Evolutionary conservation across 1,140 invertebrate genomes (phyloP), one percentile per base, ranked within the genome.

Genomic region (Forficula auricularia): DNA sequence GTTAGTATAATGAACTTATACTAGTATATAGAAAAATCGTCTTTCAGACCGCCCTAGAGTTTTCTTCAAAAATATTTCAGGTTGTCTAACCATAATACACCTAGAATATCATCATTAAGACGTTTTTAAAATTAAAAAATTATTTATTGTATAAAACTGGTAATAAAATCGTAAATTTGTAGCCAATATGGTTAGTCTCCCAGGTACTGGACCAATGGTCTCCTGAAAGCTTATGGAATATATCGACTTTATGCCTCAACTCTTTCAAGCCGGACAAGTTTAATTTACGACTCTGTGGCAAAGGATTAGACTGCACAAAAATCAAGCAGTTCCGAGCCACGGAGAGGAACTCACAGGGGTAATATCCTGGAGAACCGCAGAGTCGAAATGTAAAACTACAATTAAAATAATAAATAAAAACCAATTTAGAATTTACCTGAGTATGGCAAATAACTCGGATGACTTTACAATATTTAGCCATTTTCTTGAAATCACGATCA

Each of bases 391-490:
- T 15, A 35, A 16, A 16, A 3, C 12, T 45, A 27, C 27, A 19
- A 20, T 2, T 12, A 2, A 1, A 36, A 8, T 14, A 31, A 13
- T 15, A 46, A 35, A 50, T 41, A 30, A 22, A 19, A 43, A 1
- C n/a, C 2, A 19, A 14, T 19, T 19, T 18, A 34, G n/a, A 10
- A 43, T 45, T 67, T 68, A 90, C 86, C 79, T 96, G 91, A 51
- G 95, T 98, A 61, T 99, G 96, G 48, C 85, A 89, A 70, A 99
- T 87, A 36, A 98, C 74, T 49, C 96, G 75, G 54, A 99, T 79
- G 43, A 94, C 88, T 59, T 82, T 90, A 73, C 94, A 98, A 71
- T 98, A 98, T 53, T 94, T 95, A 57, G 91, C 78, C 68, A 99
- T 97, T 64, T 95, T 97, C 58, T 79, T 81, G 51, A 99, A 82